Evolutionary conservation across 2,888 invertebrate species (phyloP).

Genomic region (Isoperla grammatica): DNA sequence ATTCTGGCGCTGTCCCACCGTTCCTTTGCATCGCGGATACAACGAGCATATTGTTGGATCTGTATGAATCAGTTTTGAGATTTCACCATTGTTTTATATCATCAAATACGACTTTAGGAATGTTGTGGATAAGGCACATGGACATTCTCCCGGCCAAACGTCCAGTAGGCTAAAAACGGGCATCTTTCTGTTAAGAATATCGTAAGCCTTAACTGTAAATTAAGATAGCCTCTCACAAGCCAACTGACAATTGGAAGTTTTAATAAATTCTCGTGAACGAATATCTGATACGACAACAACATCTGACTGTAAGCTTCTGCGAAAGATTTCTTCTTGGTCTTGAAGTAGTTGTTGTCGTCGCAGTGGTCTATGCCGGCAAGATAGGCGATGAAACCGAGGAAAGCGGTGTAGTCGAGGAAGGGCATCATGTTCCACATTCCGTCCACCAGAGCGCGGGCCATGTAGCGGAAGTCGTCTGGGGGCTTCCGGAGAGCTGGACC

Average conservation of each 20-base stretch:
- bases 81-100: too few relatives aligned
- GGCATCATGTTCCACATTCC: conserved; percentile 67
- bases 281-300: conserved; percentile 40
- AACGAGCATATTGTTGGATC: too few relatives aligned
- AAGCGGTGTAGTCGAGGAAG: conserved; percentile 51
- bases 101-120: too few relatives aligned
- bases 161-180: conserved; percentile 63
- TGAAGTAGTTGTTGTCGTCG: conserved; percentile 8
- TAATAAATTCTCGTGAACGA: conserved; percentile 40
- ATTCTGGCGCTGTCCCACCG: too few relatives aligned
- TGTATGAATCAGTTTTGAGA: too few relatives aligned
- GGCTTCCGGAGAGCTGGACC: conserved; percentile 55
- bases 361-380: conserved; percentile 53
- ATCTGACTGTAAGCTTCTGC: conserved; percentile 39
- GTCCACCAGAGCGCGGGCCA: conserved; percentile 58
- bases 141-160: conserved; percentile 47
- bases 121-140: too few relatives aligned
- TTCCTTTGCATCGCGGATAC: too few relatives aligned
- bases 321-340: conserved; percentile 11
- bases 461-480: conserved; percentile 57
- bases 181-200: conserved; percentile 59
- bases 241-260: conserved; percentile 39
- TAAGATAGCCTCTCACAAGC: conserved; percentile 56
- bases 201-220: conserved; percentile 52
- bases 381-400: conserved; percentile 52